Evolutionary conservation across 1,140 invertebrate species (phyloP).

Genomic region (Drosophila dunni): DNA sequence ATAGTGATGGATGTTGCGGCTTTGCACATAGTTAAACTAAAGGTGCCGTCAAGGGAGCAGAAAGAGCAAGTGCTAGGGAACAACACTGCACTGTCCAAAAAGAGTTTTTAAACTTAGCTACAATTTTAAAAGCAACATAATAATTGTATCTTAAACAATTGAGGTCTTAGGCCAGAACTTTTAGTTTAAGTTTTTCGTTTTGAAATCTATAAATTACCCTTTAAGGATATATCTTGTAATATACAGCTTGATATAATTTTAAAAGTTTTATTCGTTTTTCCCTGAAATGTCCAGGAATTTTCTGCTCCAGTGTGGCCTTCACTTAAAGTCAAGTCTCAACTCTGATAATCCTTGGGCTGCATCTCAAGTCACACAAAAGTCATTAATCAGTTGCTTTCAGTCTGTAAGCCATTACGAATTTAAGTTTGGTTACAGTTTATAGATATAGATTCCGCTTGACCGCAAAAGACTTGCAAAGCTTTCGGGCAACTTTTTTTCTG

Average conservation of each 20-base stretch:
- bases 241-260: too few relatives aligned
- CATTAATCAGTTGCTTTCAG: slow-evolving; percentile 32
- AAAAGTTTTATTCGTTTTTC: too few relatives aligned
- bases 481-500: slow-evolving; percentile 1
- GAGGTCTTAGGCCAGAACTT: too few relatives aligned
- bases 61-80: background rate
- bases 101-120: too few relatives aligned
- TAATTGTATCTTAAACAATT: too few relatives aligned
- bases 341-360: slow-evolving; percentile 28
- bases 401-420: slow-evolving; percentile 18
- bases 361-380: slow-evolving; percentile 27
- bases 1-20: slow-evolving; percentile 72
- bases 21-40: slow-evolving; percentile 53
- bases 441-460: slow-evolving; percentile 7
- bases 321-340: slow-evolving; percentile 17
- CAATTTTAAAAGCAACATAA: too few relatives aligned
- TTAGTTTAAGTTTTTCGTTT: too few relatives aligned
- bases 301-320: slow-evolving; percentile 10
- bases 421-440: slow-evolving; percentile 23
- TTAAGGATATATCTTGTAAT: too few relatives aligned
- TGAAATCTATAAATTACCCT: too few relatives aligned
- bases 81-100: slow-evolving; percentile 9
- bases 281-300: too few relatives aligned
- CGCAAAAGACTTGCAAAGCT: slow-evolving; percentile 17
- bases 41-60: background rate